Evolutionary conservation across 1,140 invertebrate genomes (phyloP).

Genomic region (Mercenaria mercenaria): DNA sequence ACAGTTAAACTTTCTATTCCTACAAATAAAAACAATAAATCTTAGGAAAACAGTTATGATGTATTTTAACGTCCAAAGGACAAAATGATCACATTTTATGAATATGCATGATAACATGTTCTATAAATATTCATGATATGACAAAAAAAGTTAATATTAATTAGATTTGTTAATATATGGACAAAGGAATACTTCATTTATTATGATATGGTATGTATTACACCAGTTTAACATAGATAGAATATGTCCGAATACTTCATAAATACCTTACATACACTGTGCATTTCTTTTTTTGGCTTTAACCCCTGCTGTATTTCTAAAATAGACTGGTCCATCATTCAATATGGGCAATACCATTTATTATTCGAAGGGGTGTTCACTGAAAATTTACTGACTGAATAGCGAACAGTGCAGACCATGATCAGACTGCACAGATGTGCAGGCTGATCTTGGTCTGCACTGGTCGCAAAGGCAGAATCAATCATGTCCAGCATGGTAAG

Average conservation of each 20-base stretch:
- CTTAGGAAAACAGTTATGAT: neutral
- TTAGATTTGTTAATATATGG: constrained; percentile 31
- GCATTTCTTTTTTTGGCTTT: no score
- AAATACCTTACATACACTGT: neutral
- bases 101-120: constrained; percentile 57
- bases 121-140: constrained; percentile 45
- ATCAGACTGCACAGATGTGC: no score
- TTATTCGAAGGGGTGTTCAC: no score
- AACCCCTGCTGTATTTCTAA: no score
- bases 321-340: no score
- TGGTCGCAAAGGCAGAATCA: no score
- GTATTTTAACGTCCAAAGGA: constrained; percentile 48
- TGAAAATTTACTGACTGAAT: no score
- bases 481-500: no score
- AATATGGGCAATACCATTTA: no score
- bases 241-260: neutral
- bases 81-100: constrained; percentile 47
- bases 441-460: no score
- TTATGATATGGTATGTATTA: constrained; percentile 37
- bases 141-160: constrained; percentile 33
- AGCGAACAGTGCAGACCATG: no score
- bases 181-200: constrained; percentile 33
- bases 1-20: constrained; percentile 5
- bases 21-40: constrained; percentile 42
- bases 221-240: neutral